Percentiles rank a stretch among this genome's conserved stretches.
phyloP scores from a whole-genome alignment of 2,113 vertebrate genomes.

The Pollimyrus isidori region DNA sequence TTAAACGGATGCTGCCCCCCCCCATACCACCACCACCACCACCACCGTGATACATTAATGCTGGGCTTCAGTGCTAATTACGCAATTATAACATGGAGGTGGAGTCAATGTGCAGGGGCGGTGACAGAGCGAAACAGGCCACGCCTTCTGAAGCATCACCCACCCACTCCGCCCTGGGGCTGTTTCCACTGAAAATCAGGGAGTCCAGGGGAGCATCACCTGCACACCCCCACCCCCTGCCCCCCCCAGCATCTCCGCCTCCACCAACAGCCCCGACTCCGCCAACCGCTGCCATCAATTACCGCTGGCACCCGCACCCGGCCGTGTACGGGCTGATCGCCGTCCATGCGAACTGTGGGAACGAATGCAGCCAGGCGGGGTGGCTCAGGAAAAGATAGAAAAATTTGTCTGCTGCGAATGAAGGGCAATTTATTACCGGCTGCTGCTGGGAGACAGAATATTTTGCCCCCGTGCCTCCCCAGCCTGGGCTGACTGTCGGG shows the following conservation, averaged over 20 bases:
- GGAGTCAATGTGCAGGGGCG: slow-evolving; percentile 73
- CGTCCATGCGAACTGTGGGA: not conserved
- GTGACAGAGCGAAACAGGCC: slow-evolving; percentile 26
- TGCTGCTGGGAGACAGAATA: slow-evolving; percentile 68
- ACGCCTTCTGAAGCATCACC: not conserved
- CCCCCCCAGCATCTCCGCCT: not conserved
- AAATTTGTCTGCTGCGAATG: slow-evolving; percentile 69
- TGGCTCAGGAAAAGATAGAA: slow-evolving; percentile 58
- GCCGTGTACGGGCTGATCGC: not conserved
- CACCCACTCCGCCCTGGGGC: not conserved
- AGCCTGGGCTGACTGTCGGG: slow-evolving; percentile 64
- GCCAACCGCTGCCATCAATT: slow-evolving; percentile 2
- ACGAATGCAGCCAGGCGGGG: not conserved
- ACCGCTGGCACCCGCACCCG: not conserved
- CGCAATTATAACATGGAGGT: slow-evolving; percentile 97
- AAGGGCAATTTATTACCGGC: slow-evolving; percentile 77
- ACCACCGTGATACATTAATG: slow-evolving; percentile 91
- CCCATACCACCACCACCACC: slow-evolving; percentile 43
- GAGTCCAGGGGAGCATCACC: not conserved
- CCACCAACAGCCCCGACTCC: not conserved
- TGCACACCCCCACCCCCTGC: not conserved
- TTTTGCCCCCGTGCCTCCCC: slow-evolving; percentile 63
- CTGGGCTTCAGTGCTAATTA: slow-evolving; percentile 90
- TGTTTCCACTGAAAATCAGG: not conserved
- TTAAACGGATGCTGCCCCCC: slow-evolving; percentile 87